Percentiles rank a stretch among this genome's conserved stretches.
Evolutionary conservation across 2,888 invertebrate genomes (phyloP).

Genomic region (Rhagophthalmus giganteus): DNA sequence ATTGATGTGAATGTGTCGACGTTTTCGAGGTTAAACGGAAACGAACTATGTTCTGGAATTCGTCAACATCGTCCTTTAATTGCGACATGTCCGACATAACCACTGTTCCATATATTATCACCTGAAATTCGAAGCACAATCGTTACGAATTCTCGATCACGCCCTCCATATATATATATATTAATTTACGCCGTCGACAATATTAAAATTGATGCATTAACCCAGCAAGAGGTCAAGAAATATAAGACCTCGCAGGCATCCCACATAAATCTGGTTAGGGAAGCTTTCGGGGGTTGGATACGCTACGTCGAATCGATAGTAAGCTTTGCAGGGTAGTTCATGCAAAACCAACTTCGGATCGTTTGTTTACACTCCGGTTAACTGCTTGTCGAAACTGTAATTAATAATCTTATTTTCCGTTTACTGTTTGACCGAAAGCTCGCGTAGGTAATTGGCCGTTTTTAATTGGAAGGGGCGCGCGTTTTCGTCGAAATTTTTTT

Average conservation of each 20-base stretch:
- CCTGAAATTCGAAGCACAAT: conserved; percentile 6
- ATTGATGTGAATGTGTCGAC: conserved; percentile 13
- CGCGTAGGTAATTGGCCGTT: no score
- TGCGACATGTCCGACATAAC: conserved; percentile 8
- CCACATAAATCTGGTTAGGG: conserved; percentile 27
- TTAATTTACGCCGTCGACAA: conserved; percentile 1
- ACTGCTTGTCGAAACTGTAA: no score
- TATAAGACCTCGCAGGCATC: conserved; percentile 17
- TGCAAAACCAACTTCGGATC: conserved; percentile 26
- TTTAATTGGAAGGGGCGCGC: no score
- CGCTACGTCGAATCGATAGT: conserved; percentile 22
- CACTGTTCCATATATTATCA: conserved; percentile 4
- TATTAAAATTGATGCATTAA: conserved; percentile 19
- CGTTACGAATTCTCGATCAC: neutral
- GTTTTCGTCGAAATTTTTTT: no score
- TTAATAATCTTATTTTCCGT: no score
- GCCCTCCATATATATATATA: neutral
- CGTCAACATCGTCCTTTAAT: conserved; percentile 4
- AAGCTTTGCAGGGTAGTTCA: conserved; percentile 25
- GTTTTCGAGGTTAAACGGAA: conserved; percentile 21
- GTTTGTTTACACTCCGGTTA: conserved; percentile 29
- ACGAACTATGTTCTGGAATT: conserved; percentile 13
- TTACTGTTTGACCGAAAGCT: no score
- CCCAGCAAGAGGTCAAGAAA: conserved; percentile 20
- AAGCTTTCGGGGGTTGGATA: conserved; percentile 13